Evolutionary conservation across 2,888 invertebrate genomes (phyloP), one percentile per base, ranked within the genome.

Genomic region (Oegoconia quadripuncta): DNA sequence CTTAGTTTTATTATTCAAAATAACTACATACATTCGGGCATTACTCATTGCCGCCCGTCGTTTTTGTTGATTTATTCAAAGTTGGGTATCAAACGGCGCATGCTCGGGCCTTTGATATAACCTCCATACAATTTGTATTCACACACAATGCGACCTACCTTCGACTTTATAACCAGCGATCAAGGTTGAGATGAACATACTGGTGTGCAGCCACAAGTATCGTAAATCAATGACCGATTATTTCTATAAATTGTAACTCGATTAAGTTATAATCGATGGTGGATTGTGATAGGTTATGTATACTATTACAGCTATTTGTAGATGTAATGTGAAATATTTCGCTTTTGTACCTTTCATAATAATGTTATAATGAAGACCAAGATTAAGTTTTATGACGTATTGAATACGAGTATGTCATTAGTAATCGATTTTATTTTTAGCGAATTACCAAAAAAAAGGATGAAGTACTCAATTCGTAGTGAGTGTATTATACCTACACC

Each of bases 41-140:
- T 82, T 75, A 82, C 72, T 84, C 82, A 81, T 75, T 69, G 74
- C 78, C 79, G 64, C 81, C 84, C 80, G 86, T 79, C 77, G 84
- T 74, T 84, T 81, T 81, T 77, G 83, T 82, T 86, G 86, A 87
- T 87, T 87, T 87, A 87, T 87, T 79, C 80, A 78, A 75, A 76
- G 69, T 70, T 74, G 67, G 63, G 71, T 75, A 76, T 73, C 76
- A 74, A 72, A 75, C 74, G 67, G 70, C 73, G 78, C 70, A 67
- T 60, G 70, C 68, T 51, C 72, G 62, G 62, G 59, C 58, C 79
- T 82, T 83, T 83, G 76, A 81, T 82, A 79, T 63, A 68, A 74
- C 74, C 65, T 67, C 68, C 74, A 72, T 76, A 81, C 76, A 82
- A 86, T 77, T 84, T 82, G 80, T 83, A 73, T 61, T 64, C 64